Percentiles rank a stretch among this genome's conserved stretches.
Conservation (phyloP, 2,113 vertebrate species). For the Theristicus caerulescens region DNA sequence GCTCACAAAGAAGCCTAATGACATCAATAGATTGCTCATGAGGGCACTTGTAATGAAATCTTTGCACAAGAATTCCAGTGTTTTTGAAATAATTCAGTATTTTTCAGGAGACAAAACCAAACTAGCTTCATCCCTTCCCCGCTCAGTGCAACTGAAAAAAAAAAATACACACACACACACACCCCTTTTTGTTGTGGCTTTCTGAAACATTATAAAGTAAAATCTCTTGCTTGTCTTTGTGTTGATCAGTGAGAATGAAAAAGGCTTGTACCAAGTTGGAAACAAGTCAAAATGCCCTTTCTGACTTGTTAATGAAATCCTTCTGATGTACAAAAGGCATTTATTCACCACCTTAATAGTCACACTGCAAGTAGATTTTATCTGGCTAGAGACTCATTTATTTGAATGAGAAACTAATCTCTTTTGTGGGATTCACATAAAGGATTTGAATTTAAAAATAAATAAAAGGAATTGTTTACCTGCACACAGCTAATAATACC, state of each 20-base stretch:
- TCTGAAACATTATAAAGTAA: not conserved
- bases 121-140: not conserved
- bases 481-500: conserved; percentile 23
- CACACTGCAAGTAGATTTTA: conserved; percentile 48
- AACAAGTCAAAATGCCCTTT: conserved; percentile 63
- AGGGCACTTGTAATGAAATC: conserved; percentile 31
- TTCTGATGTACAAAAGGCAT: conserved; percentile 41
- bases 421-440: conserved; percentile 32
- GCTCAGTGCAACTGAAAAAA: not conserved
- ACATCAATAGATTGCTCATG: conserved; percentile 23
- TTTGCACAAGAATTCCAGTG: not conserved
- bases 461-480: conserved; percentile 58
- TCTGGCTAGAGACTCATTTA: conserved; percentile 44
- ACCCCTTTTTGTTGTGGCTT: not conserved
- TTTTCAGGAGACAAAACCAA: not conserved
- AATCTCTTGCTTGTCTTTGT: not conserved
- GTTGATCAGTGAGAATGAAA: conserved; percentile 32
- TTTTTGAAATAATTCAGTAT: not conserved
- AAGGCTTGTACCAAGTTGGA: conserved; percentile 30
- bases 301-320: conserved; percentile 58
- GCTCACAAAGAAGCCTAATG: conserved; percentile 32
- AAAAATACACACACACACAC: not conserved
- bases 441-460: conserved; percentile 51
- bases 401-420: conserved; percentile 64
- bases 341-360: conserved; percentile 43